Base-by-base conservation (phyloP, 1,140 invertebrate species). In the Diachasmimorpha longicaudata region DNA sequence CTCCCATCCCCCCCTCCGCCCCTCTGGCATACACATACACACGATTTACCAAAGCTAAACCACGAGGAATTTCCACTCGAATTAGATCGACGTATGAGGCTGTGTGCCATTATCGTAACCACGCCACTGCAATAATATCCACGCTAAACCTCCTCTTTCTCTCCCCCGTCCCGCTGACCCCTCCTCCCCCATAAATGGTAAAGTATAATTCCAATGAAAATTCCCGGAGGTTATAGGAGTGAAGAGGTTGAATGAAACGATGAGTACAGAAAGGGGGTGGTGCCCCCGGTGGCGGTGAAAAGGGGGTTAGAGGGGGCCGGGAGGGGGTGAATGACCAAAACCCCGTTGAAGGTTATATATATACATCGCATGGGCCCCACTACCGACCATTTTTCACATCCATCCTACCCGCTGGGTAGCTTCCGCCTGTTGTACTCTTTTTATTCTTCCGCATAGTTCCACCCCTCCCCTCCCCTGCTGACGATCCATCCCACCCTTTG, bases 21-120 rank as follows among this genome's bases (percentile, higher is more conserved):
- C 31, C n/a, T 39, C 25, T 36, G 9, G 11, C 31, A 37, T 39
- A 39, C 13, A n/a, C 13, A 39, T 37, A 68, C 36, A 37, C 36
- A 68, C 66, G 66, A 68, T 68, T 68, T 68, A 68, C 66, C 66
- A 68, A 68, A 68, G 66, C 36, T 37, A 68, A 37, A 68, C 66
- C 66, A 68, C 66, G 31, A 37, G 66, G 36, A 68, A 68, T 37
- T 68, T 68, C 36, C 31, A 68, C 66, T 68, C 36, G 66, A 68
- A 68, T 36, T 68, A 68, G 66, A 68, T 68, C 25, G 36, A 68
- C 31, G 66, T 37, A 36, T 68, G 66, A 68, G n/a, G 11, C 11
- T 63, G 19, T 1, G n/a, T 25, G 25, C n/a, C 31, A 68, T 68
- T 68, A 68, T 68, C 31, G 31, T 37, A 37, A 68, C 66, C 66